phyloP scores from a whole-genome alignment of 2,113 vertebrate genomes.

The Pionites leucogaster region DNA sequence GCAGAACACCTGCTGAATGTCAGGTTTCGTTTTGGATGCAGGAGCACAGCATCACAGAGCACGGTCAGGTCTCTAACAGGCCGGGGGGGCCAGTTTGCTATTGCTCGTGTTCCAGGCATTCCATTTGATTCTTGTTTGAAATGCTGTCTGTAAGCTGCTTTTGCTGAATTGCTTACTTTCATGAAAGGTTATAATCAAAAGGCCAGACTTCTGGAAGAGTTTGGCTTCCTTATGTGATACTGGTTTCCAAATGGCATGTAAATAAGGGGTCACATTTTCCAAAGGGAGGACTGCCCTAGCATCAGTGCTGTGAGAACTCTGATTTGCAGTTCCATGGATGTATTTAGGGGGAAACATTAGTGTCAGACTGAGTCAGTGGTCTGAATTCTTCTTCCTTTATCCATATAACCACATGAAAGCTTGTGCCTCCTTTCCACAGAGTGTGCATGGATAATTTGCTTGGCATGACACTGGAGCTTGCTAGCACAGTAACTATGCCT shows the following conservation, averaged over 20 bases:
- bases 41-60: neutral
- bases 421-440: slow-evolving; percentile 51
- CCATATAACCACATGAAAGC: slow-evolving; percentile 64
- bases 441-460: slow-evolving; percentile 62
- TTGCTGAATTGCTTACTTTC: slow-evolving; percentile 29
- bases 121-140: neutral
- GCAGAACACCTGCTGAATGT: slow-evolving; percentile 5
- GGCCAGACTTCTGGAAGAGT: neutral
- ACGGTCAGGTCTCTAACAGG: neutral
- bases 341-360: slow-evolving; percentile 38
- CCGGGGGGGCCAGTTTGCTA: neutral
- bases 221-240: neutral
- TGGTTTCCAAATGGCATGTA: neutral
- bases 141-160: slow-evolving; percentile 24
- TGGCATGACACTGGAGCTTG: slow-evolving; percentile 38
- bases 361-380: slow-evolving; percentile 55
- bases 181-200: slow-evolving; percentile 24
- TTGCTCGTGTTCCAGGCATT: neutral
- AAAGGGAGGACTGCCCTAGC: neutral
- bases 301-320: slow-evolving; percentile 21
- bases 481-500: slow-evolving; percentile 51
- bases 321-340: neutral
- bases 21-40: slow-evolving; percentile 9
- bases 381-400: slow-evolving; percentile 59
- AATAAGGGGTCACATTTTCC: slow-evolving; percentile 12